Base-by-base conservation (phyloP, 2,797 vertebrate species). In the Anabas testudineus region DNA sequence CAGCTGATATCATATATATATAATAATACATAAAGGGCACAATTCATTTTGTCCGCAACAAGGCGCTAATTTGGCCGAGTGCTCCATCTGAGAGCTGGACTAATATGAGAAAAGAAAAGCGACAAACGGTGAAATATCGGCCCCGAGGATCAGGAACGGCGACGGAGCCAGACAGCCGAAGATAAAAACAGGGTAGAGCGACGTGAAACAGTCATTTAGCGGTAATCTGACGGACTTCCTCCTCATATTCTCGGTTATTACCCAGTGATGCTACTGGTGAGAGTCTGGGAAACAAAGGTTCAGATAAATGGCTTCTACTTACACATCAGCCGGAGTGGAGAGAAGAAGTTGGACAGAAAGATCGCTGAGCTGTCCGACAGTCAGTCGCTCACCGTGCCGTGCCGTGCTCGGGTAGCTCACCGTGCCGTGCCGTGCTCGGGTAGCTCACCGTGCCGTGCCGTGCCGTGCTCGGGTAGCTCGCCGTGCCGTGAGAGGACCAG, bases 251-350 rank as follows among this genome's bases (percentile, higher is more conserved):
- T 19, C 12, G 7, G 9, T 9, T 14, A 15, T n/a, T 43, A 16
- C 54, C 28, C 24, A 48, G n/a, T 3, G 34, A 43, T 15, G 3
- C 22, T 14, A 21, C 24, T 3, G 37, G 54, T 24, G 53, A 30
- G 13, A 46, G 49, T 32, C 24, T 34, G 19, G 7, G 48, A 10
- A 12, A 16, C 19, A 30, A 32, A 14, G 42, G 43, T 21, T 14
- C 21, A 68, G 45, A 42, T 21, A n/a, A 34, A 61, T 24, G 19
- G 71, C 66, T 72, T 80, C 65, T 86, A 89, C 93, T 93, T 85
- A 94, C 93, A 91, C 91, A 91, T 93, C 71, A 80, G 87, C 82
- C 79, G 82, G 76, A 74, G 73, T 58, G 53, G 66, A 49, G 74
- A 67, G 78, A 39, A 64, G 71, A 76, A 83, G 58, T 77, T 65